Evolutionary conservation across 2,888 invertebrate species (phyloP), one percentile per base, ranked within the genome.

Genomic region (Eilema griseolum): DNA sequence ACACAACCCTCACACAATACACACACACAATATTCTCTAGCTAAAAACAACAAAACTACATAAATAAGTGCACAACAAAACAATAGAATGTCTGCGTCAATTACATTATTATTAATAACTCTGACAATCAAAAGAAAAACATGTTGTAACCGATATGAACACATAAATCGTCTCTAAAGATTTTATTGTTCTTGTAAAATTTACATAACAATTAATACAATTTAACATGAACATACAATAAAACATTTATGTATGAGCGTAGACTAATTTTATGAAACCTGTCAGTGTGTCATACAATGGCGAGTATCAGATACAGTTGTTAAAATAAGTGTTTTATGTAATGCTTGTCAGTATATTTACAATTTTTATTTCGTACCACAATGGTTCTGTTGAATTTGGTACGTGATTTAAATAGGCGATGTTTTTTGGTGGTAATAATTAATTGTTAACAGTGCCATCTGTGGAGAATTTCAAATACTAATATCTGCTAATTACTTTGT

Each of bases 191-290:
- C 67, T 67, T 64, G 64, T 71, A 63, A 69, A 86, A 88, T 90
- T 87, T 83, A 79, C 87, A 88, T 87, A 81, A 87, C 84, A 88
- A 89, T 85, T 77, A 79, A 76, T 74, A 73, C 69, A 83, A 77
- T 86, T 85, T 79, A 74, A 83, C 79, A 79, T 78, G 77, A 78
- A 71, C 79, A 74, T 75, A 81, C 71, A 82, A 83, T 83, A 79
- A 72, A 81, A 77, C 77, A 76, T 83, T 83, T 85, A 81, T 83
- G 74, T 82, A 80, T 79, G 83, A 80, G 78, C 83, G 79, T 87
- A 87, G 81, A 87, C 88, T 87, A 90, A 90, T 82, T 90, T 88
- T 87, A 88, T 83, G 83, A 83, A 84, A 86, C 77, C 76, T 72
- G 28, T 79, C 78, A 72, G n/a, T 78, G 69, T 81, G 74, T 77